A percentile compares a stretch with the other conserved stretches of the same genome.
These are phyloP conservation scores for Ciconia nigra DNA, from an alignment of 2,797 vertebrate species.

Conservation along the genomic window DNA sequence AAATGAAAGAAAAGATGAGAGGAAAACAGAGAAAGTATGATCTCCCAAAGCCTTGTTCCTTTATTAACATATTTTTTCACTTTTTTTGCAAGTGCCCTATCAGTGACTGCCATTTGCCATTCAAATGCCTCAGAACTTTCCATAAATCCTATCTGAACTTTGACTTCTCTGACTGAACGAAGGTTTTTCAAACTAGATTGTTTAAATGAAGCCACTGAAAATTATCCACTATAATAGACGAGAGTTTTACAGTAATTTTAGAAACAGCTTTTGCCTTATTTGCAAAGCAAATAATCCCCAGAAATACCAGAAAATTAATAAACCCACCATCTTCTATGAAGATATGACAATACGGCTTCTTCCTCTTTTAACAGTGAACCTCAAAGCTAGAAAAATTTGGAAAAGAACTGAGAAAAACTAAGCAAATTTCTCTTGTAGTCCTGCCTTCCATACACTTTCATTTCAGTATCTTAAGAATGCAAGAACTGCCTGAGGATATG, in stretches of 20 bases:
- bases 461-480: not conserved
- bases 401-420: not conserved
- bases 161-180: not conserved
- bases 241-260: not conserved
- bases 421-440: not conserved
- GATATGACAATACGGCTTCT: not conserved
- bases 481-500: not conserved
- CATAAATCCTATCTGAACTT: not conserved
- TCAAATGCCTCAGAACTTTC: not conserved
- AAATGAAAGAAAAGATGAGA: not conserved
- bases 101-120: not conserved
- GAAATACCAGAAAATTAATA: not conserved
- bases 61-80: not conserved
- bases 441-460: not conserved
- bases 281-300: not conserved
- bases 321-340: not conserved
- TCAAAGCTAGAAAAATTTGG: not conserved
- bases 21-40: not conserved
- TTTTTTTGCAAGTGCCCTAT: not conserved
- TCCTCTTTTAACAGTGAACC: not conserved
- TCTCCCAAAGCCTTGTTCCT: not conserved
- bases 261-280: not conserved
- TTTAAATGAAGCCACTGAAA: not conserved
- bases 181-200: not conserved
- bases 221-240: not conserved